Evolutionary conservation across 2,113 vertebrate species (phyloP).

Genomic region (Eublepharis macularius): DNA sequence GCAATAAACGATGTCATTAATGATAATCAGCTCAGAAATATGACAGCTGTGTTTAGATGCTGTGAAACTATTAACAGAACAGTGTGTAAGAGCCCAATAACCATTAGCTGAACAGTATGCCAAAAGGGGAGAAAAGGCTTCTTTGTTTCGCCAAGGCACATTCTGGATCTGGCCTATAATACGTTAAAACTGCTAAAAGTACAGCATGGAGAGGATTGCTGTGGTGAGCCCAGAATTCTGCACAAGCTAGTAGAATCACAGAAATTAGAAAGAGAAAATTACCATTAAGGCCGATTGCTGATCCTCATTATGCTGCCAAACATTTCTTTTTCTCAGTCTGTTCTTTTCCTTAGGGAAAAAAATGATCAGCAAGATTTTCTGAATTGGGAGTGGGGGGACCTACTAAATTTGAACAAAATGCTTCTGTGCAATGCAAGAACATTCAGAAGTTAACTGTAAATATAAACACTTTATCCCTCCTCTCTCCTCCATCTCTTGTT

Average conservation of each 20-base stretch:
- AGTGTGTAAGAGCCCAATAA: slow-evolving; percentile 6
- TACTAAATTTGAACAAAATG: background rate
- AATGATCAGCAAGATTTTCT: background rate
- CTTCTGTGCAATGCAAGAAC: background rate
- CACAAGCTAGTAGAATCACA: background rate
- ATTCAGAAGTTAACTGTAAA: background rate
- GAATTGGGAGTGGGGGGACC: too few species aligned
- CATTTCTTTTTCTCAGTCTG: background rate
- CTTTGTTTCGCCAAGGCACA: background rate
- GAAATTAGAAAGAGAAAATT: slow-evolving; percentile 15
- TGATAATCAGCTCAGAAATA: background rate
- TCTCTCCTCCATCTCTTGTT: background rate
- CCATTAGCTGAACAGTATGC: background rate
- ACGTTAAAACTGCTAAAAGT: background rate
- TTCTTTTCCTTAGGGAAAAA: slow-evolving; percentile 36
- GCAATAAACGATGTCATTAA: background rate
- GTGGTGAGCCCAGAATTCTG: background rate
- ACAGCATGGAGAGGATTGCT: background rate
- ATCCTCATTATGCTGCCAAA: background rate
- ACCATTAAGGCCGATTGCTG: background rate
- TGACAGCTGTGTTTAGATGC: background rate
- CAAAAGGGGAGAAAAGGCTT: background rate
- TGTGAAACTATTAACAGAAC: slow-evolving; percentile 56
- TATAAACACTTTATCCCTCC: background rate
- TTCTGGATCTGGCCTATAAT: slow-evolving; percentile 4